Conservation (phyloP, 2,113 vertebrate genomes). For the Gymnogyps californianus region DNA sequence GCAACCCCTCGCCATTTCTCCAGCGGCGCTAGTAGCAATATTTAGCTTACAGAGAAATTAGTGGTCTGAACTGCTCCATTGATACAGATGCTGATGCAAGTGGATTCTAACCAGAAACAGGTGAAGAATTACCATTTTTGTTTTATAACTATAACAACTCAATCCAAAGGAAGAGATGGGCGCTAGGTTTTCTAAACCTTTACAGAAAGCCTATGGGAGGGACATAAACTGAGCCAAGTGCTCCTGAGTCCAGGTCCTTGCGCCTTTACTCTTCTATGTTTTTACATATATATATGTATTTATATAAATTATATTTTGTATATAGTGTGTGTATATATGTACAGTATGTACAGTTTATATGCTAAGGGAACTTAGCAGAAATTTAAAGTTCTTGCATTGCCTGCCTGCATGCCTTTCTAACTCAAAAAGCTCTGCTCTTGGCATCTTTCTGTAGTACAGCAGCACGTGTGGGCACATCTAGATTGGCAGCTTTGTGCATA, state of each 20-base stretch:
- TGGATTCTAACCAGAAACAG: neutral
- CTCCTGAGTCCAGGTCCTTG: neutral
- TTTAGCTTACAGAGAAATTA: neutral
- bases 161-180: neutral
- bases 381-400: neutral
- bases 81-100: neutral
- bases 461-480: constrained; percentile 11
- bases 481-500: neutral
- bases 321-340: neutral
- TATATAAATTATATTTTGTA: neutral
- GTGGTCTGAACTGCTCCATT: neutral
- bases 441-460: neutral
- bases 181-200: neutral
- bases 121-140: neutral
- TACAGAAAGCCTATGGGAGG: neutral
- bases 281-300: neutral
- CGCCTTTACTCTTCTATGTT: neutral
- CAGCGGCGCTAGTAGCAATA: neutral
- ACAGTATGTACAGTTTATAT: neutral
- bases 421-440: constrained; percentile 6
- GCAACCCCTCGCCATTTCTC: neutral
- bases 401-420: neutral
- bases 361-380: neutral
- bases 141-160: neutral
- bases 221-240: neutral